phyloP scores from a whole-genome alignment of 2,888 invertebrate genomes.

The Philereme transversata region DNA sequence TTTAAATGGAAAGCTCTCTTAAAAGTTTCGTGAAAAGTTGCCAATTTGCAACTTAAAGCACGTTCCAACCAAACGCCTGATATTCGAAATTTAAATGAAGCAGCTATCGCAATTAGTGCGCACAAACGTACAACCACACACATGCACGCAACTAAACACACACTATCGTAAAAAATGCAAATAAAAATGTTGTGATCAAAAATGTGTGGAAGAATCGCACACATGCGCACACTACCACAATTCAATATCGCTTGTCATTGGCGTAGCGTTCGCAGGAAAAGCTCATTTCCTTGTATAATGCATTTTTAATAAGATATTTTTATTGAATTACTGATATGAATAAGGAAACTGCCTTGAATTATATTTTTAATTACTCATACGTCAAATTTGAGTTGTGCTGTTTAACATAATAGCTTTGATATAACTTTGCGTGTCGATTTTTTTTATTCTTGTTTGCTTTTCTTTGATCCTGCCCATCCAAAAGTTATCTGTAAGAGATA shows the following conservation, averaged over 20 bases:
- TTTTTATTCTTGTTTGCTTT: no score
- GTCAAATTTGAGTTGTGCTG: no score
- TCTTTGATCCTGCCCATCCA: no score
- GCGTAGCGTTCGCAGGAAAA: constrained; percentile 65
- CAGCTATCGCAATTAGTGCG: constrained; percentile 81
- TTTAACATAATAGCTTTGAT: no score
- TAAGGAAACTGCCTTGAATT: no score
- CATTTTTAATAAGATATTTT: constrained; percentile 22
- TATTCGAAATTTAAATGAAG: constrained; percentile 84
- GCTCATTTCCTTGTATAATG: constrained; percentile 38
- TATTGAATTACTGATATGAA: constrained; percentile 1
- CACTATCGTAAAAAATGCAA: constrained; percentile 61
- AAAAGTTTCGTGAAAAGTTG: constrained; percentile 9
- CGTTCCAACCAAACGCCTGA: constrained; percentile 59
- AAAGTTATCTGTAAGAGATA: no score
- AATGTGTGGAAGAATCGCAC: constrained; percentile 80
- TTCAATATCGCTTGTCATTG: constrained; percentile 81
- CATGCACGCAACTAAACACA: constrained; percentile 56
- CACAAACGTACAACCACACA: constrained; percentile 44
- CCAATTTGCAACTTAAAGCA: constrained; percentile 49
- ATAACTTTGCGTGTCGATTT: no score
- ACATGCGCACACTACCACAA: constrained; percentile 67
- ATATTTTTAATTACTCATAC: no score
- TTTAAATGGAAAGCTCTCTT: not conserved
- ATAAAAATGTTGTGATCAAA: constrained; percentile 80